Evolutionary conservation across 2,797 vertebrate species (phyloP).

Genomic region (Sparidentex hasta): DNA sequence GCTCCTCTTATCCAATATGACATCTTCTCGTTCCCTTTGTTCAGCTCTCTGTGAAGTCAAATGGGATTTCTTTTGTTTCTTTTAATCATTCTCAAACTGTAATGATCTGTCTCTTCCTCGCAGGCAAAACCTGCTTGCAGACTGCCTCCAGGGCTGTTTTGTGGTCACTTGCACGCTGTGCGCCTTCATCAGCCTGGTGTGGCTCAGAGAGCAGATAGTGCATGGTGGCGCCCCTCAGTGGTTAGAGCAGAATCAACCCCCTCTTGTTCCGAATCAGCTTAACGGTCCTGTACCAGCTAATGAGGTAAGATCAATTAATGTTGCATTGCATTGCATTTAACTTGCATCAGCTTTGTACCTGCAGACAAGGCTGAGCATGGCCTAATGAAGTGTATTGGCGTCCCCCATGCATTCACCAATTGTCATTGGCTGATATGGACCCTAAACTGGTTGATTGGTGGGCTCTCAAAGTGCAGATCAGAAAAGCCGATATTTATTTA

Average conservation of each 20-base stretch:
- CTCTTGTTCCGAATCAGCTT: constrained; percentile 84
- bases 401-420: not conserved
- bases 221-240: constrained; percentile 96
- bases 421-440: no score
- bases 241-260: constrained; percentile 94
- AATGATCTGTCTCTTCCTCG: constrained; percentile 43
- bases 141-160: constrained; percentile 98
- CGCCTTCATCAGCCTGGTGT: constrained; percentile 98
- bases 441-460: no score
- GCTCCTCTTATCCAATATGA: not conserved
- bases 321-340: no score
- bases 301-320: constrained; percentile 84
- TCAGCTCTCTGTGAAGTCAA: not conserved
- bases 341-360: not conserved
- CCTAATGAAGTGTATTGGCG: not conserved
- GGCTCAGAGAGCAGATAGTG: constrained; percentile 97
- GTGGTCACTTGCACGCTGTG: constrained; percentile 98
- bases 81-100: not conserved
- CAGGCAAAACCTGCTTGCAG: constrained; percentile 96
- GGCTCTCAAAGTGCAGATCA: no score
- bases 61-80: not conserved
- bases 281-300: constrained; percentile 89
- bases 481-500: no score
- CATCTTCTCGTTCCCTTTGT: not conserved
- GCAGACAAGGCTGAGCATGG: not conserved